Conservation (phyloP, 2,797 vertebrate species). For the Acanthurus lineatus region DNA sequence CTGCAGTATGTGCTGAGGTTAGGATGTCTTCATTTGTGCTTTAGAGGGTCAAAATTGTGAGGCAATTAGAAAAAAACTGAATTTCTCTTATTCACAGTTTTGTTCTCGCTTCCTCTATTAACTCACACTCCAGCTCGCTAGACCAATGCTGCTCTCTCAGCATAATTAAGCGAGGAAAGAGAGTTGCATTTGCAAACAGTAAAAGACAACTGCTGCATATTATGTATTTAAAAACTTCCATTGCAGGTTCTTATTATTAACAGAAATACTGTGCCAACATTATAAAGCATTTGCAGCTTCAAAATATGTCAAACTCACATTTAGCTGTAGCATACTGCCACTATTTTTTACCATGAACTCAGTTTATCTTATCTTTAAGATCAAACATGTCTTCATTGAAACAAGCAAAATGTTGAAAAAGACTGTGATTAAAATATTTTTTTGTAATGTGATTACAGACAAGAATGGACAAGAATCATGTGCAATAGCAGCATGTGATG, state of each 20-base stretch:
- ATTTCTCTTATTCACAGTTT: no score
- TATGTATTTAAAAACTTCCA: neutral
- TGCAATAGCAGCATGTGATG: constrained; percentile 48
- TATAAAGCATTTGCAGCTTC: constrained; percentile 46
- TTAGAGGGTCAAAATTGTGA: no score
- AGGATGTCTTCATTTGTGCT: no score
- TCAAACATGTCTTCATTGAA: constrained; percentile 18
- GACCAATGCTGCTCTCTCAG: no score
- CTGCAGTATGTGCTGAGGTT: no score
- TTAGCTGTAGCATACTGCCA: constrained; percentile 39
- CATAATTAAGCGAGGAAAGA: no score
- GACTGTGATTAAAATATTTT: constrained; percentile 23
- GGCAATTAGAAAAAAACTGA: no score
- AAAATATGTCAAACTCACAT: constrained; percentile 38
- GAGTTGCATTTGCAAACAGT: no score
- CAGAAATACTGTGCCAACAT: constrained; percentile 20
- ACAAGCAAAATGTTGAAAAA: constrained; percentile 6
- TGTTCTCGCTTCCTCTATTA: no score
- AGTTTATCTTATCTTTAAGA: constrained; percentile 5
- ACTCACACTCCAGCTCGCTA: no score
- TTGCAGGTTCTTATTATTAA: constrained; percentile 40
- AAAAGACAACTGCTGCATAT: no score
- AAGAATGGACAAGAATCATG: constrained; percentile 10
- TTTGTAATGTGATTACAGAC: constrained; percentile 14
- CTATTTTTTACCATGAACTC: constrained; percentile 46